These are phyloP conservation scores for Bolinopsis microptera DNA, from an alignment of 37 sponge, comb jelly and placozoan genomes.

Conservation along the genomic window DNA sequence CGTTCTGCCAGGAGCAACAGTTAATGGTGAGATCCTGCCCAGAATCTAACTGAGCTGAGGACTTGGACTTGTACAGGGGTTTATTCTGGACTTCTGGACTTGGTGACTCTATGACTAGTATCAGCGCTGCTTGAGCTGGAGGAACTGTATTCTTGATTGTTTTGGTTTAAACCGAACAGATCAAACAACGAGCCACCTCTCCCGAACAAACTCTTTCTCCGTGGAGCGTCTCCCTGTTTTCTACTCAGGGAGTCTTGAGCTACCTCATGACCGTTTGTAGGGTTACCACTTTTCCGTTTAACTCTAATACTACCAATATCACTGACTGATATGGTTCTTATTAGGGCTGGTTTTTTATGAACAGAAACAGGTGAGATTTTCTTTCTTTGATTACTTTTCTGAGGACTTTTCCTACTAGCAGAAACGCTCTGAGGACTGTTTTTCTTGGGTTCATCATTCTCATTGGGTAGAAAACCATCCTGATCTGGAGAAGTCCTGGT, in stretches of 20 bases:
- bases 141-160: not conserved
- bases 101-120: not conserved
- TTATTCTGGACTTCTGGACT: not conserved
- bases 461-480: not conserved
- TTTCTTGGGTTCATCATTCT: not conserved
- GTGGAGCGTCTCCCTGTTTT: not conserved
- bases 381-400: not conserved
- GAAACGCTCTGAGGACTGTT: not conserved
- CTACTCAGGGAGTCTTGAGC: not conserved
- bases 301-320: slow-evolving; percentile 28
- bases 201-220: slow-evolving; percentile 29
- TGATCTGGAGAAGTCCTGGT: not conserved
- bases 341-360: not conserved
- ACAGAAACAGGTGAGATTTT: not conserved
- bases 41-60: not conserved
- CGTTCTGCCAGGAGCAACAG: not conserved
- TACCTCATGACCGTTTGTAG: not conserved
- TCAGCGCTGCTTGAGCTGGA: not conserved
- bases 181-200: not conserved
- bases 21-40: not conserved
- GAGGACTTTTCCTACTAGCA: not conserved
- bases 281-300: not conserved
- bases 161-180: not conserved
- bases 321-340: not conserved
- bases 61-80: not conserved